Conservation (phyloP, 2,888 invertebrate genomes). For the Lithodes maja region DNA sequence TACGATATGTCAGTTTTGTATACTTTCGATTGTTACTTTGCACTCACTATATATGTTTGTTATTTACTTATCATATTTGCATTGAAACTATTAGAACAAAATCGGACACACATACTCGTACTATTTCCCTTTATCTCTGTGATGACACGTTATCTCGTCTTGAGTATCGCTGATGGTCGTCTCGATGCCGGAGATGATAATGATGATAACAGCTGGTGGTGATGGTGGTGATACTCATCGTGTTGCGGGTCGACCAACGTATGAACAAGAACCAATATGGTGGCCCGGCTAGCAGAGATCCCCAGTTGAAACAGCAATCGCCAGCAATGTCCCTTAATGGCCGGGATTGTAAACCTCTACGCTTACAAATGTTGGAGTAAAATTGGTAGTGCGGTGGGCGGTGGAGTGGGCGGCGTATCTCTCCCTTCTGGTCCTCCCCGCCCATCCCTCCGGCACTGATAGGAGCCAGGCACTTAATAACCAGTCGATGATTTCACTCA, state of each 20-base stretch:
- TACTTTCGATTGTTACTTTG: no score
- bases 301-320: neutral
- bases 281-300: neutral
- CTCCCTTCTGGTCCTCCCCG: neutral
- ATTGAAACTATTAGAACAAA: no score
- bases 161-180: slow-evolving; percentile 9
- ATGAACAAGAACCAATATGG: no score
- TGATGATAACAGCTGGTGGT: neutral
- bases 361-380: neutral
- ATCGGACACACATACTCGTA: neutral
- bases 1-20: neutral
- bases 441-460: neutral
- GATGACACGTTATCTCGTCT: neutral
- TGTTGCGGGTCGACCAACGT: neutral
- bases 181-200: neutral
- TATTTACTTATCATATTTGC: no score
- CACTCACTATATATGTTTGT: no score
- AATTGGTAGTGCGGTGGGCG: neutral
- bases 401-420: neutral
- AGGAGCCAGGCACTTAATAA: slow-evolving; percentile 29
- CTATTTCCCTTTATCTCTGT: neutral
- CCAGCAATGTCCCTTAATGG: neutral
- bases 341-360: neutral
- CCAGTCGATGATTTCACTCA: slow-evolving; percentile 43
- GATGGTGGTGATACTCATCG: neutral